Base-by-base conservation (phyloP, 2,113 vertebrate species). In the Stomatorhinus ivindoensis region DNA sequence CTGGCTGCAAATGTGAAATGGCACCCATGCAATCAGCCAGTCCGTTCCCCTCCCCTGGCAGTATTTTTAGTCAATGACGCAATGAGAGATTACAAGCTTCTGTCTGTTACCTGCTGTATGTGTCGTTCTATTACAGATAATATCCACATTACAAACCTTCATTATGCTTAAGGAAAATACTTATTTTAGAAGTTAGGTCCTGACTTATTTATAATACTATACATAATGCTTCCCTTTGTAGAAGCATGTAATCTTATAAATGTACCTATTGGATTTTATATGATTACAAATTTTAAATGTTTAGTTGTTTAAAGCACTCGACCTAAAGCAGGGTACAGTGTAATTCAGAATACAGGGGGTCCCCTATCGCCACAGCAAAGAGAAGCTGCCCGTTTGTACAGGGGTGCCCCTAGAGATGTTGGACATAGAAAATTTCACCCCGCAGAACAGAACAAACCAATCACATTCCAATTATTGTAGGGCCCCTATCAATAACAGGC, bases 1-100 rank as follows among this genome's bases (percentile, higher is more conserved):
- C 9, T 53, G 85, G 50, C 85, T 87, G 48, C n/a, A 87, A 55
- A 87, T 21, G 48, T 87, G 85, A 87, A 87, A 87, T 46, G 3
- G 24, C 27, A 50, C 31, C 85, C 47, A 51, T 53, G 31, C 50
- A 31, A 53, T 53, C 48, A 55, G 50, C 27, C 13, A 39, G 50
- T 27, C n/a, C 50, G 15, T n/a, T 10, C 47, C 21, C 7, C 4
- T 50, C 47, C 44, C 21, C 27, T 24, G 24, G 47, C 47, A 51
- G 76, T 82, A 82, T 84, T 84, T 46, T 24, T 27, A 24, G 44
- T 47, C 21, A 46, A 53, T 87, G 85, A 87, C 31, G 85, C 85
- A 87, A 87, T 53, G 50, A 17, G 85, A 53, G 85, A 55, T 31
- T 35, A 87, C 13, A 87, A 21, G 47, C 15, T 53, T 19, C 85